Conservation (phyloP, 35 echinoderm and acorn worm genomes). For the Holothuria glaberrima region DNA sequence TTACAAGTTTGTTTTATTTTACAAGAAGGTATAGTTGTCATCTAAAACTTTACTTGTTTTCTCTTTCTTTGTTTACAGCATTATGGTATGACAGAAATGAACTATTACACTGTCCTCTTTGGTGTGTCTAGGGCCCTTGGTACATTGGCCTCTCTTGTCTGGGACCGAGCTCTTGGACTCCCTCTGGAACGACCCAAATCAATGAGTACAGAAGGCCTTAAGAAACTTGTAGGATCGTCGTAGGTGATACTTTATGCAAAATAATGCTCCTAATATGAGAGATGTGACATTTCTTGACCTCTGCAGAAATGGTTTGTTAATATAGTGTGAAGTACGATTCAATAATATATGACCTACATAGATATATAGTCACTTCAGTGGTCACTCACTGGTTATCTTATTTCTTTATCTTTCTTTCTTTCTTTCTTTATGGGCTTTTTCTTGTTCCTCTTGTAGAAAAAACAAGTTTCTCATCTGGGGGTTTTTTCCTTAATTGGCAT, state of each 20-base stretch:
- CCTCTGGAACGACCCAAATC: conserved; percentile 98
- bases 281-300: neutral
- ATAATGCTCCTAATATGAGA: neutral
- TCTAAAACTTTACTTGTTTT: neutral
- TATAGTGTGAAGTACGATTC: neutral
- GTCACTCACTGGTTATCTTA: too few species aligned
- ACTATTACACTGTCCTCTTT: conserved; percentile 91
- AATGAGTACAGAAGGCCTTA: conserved; percentile 93
- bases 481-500: too few species aligned
- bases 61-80: conserved; percentile 68
- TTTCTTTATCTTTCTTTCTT: too few species aligned
- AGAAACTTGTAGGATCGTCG: conserved; percentile 84
- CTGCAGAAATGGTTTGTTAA: neutral
- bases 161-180: conserved; percentile 91
- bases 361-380: neutral
- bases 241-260: neutral
- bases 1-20: too few species aligned
- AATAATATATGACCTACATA: neutral
- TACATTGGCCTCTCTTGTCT: conserved; percentile 84
- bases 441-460: too few species aligned
- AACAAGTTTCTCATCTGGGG: too few species aligned
- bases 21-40: too few species aligned
- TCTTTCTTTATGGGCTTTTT: too few species aligned
- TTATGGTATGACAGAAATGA: conserved; percentile 97
- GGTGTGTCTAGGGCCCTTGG: conserved; percentile 93